phyloP scores from a whole-genome alignment of 1,140 invertebrate species.

The Nebria ingens region DNA sequence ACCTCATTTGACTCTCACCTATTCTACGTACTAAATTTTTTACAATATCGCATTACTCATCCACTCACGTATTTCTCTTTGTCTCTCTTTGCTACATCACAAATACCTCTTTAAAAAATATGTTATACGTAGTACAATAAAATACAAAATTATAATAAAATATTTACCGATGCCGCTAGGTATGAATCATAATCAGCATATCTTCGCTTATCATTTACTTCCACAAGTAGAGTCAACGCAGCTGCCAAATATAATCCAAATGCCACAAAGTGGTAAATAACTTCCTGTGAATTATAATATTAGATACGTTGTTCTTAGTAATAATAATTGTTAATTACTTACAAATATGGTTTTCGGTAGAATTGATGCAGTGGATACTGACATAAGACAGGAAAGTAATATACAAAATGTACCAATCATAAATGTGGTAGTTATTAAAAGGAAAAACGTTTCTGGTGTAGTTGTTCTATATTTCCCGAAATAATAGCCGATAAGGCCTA shows the following conservation, averaged over 20 bases:
- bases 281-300: conserved; percentile 47
- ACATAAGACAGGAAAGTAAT: conserved; percentile 58
- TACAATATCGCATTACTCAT: too few relatives aligned
- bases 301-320: neutral
- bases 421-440: conserved; percentile 60
- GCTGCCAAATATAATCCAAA: conserved; percentile 57
- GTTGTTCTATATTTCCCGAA: conserved; percentile 29
- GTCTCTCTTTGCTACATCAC: neutral
- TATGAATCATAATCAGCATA: conserved; percentile 47
- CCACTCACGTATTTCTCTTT: too few relatives aligned
- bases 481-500: conserved; percentile 56
- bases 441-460: conserved; percentile 57
- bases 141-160: neutral
- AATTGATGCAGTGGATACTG: conserved; percentile 64
- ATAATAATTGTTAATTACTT: conserved; percentile 39
- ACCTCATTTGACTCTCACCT: too few relatives aligned
- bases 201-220: conserved; percentile 39
- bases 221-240: conserved; percentile 51
- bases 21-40: too few relatives aligned
- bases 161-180: conserved; percentile 56
- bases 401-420: conserved; percentile 66
- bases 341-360: conserved; percentile 77
- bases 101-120: conserved; percentile 9
- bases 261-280: conserved; percentile 64
- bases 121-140: conserved; percentile 1